A percentile compares a stretch with the other conserved stretches of the same genome.
Conservation (phyloP, 2,797 vertebrate genomes). For the Adelosebastes latens region DNA sequence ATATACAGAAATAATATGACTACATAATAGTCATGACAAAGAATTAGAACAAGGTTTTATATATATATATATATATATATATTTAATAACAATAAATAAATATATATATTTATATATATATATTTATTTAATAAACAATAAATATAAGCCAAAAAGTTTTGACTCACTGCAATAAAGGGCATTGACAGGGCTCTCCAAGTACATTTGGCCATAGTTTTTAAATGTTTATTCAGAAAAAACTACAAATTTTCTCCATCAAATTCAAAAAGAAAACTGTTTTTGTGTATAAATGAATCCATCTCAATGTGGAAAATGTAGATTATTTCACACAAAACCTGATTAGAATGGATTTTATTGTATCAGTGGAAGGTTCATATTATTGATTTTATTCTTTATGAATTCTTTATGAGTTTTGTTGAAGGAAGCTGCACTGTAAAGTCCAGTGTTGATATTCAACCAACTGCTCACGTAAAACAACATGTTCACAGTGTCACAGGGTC, state of each 20-base stretch:
- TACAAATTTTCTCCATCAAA: background rate
- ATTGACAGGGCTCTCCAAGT: no score
- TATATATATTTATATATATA: no score
- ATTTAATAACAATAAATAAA: no score
- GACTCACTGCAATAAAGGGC: no score
- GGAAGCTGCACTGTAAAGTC: slow-evolving; percentile 8
- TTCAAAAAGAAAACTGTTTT: background rate
- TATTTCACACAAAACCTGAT: background rate
- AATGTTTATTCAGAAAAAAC: background rate
- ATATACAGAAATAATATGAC: no score
- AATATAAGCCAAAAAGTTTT: no score
- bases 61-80: no score
- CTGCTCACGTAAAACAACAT: background rate
- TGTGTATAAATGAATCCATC: background rate
- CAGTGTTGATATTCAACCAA: slow-evolving; percentile 19
- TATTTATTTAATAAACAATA: no score
- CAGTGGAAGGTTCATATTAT: slow-evolving; percentile 5
- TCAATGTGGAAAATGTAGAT: background rate
- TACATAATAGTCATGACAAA: no score
- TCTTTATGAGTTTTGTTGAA: background rate
- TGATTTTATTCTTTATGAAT: background rate
- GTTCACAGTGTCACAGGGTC: background rate
- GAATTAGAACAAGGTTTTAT: no score
- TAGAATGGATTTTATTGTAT: background rate
- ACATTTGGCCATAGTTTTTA: background rate